phyloP scores from a whole-genome alignment of 2,888 invertebrate genomes.

The Dryobotodes eremita region DNA sequence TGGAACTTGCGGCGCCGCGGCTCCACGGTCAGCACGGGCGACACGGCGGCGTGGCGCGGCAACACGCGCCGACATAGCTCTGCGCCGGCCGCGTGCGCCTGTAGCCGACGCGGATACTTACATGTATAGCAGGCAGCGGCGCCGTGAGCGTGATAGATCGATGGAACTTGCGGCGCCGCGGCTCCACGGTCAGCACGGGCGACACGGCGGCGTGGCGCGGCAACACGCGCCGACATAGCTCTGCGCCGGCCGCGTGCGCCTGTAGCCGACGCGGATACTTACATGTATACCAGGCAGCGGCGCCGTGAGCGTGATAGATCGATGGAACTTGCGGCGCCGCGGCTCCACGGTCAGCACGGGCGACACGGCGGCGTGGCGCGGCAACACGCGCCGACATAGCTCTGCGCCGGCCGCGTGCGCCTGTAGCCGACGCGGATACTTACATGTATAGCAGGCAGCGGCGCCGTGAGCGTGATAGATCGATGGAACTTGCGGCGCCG shows the following conservation, averaged over 20 bases:
- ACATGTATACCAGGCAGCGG: constrained; percentile 92
- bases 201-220: constrained; percentile 99
- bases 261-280: too few species aligned
- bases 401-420: constrained; percentile 98
- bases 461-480: constrained; percentile 99
- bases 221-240: constrained; percentile 96
- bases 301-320: constrained; percentile 99
- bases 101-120: too few species aligned
- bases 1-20: constrained; percentile 99
- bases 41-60: constrained; percentile 98
- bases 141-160: constrained; percentile 99
- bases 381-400: constrained; percentile 96
- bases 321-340: constrained; percentile 99
- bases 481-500: constrained; percentile 99
- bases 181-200: constrained; percentile 99
- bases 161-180: constrained; percentile 99
- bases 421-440: constrained; percentile 87
- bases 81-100: too few species aligned
- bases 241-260: too few species aligned
- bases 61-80: constrained; percentile 96
- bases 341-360: constrained; percentile 99
- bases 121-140: constrained; percentile 92
- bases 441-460: constrained; percentile 91
- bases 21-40: constrained; percentile 99
- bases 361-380: constrained; percentile 98